Percentiles rank a stretch among this genome's conserved stretches.
Evolutionary conservation across 2,113 vertebrate genomes (phyloP).

Genomic region (Ceratotherium simum): DNA sequence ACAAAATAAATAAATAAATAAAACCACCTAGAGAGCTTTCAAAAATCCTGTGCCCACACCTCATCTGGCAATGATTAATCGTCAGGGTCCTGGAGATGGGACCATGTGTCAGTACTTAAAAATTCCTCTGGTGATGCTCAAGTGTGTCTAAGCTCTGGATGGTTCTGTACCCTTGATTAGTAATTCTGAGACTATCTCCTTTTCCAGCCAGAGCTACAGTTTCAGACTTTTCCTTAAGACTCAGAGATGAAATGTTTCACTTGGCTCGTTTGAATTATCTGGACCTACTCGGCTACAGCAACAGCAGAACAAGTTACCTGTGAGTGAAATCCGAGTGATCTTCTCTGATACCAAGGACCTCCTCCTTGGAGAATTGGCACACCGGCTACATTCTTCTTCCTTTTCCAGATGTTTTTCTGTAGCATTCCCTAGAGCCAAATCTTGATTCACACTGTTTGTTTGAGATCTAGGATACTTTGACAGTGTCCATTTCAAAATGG

Average conservation of each 20-base stretch:
- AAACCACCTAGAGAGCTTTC: neutral
- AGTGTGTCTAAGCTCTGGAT: accelerated
- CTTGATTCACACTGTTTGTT: neutral
- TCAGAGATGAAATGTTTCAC: neutral
- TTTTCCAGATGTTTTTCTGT: neutral
- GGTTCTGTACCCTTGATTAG: neutral
- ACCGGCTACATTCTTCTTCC: neutral
- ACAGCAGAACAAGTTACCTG: too few species aligned
- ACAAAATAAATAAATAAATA: too few species aligned
- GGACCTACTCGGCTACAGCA: neutral
- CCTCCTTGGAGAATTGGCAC: neutral
- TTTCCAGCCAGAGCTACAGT: neutral
- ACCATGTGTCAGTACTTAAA: accelerated
- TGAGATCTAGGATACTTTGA: neutral
- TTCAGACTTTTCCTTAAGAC: too few species aligned
- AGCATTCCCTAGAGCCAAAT: too few species aligned
- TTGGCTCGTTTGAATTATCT: too few species aligned
- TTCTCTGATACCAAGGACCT: neutral
- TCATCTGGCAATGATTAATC: too few species aligned
- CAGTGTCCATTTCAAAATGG: neutral
- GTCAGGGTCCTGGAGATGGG: neutral
- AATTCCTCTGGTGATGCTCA: too few species aligned
- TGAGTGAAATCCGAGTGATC: neutral
- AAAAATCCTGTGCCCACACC: accelerated
- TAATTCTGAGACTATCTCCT: neutral